Percentiles rank a stretch among this genome's conserved stretches.
phyloP scores from a whole-genome alignment of 2,888 invertebrate genomes.

The Automeris io region DNA sequence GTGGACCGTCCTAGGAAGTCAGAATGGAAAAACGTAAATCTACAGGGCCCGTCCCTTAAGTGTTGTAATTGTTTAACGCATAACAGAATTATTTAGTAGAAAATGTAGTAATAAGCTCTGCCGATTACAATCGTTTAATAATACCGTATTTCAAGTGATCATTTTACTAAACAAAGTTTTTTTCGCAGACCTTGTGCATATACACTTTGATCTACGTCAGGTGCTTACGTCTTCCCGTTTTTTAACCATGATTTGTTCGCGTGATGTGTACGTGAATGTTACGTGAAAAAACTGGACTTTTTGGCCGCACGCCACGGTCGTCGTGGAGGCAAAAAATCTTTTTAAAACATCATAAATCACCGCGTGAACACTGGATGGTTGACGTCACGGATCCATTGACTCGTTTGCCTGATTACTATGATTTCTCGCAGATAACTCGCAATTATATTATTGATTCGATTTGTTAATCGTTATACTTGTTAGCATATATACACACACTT shows the following conservation, averaged over 20 bases:
- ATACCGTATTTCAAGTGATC: neutral
- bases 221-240: constrained; percentile 12
- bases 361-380: constrained; percentile 18
- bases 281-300: constrained; percentile 19
- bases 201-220: constrained; percentile 13
- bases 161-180: neutral
- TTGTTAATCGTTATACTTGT: too few relatives aligned
- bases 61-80: too few relatives aligned
- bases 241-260: constrained; percentile 25
- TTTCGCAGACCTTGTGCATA: neutral
- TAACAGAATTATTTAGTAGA: too few relatives aligned
- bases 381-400: constrained; percentile 42
- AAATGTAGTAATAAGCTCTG: too few relatives aligned
- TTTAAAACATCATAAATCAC: constrained; percentile 43
- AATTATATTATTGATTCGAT: too few relatives aligned
- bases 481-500: too few relatives aligned
- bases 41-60: too few relatives aligned
- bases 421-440: constrained; percentile 13
- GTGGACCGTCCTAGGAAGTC: too few relatives aligned
- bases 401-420: constrained; percentile 14
- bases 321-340: constrained; percentile 24
- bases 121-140: too few relatives aligned
- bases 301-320: constrained; percentile 37
- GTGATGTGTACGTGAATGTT: constrained; percentile 26
- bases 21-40: too few relatives aligned